Conservation (phyloP, 2,888 invertebrate genomes). For the Heliconius erato region DNA sequence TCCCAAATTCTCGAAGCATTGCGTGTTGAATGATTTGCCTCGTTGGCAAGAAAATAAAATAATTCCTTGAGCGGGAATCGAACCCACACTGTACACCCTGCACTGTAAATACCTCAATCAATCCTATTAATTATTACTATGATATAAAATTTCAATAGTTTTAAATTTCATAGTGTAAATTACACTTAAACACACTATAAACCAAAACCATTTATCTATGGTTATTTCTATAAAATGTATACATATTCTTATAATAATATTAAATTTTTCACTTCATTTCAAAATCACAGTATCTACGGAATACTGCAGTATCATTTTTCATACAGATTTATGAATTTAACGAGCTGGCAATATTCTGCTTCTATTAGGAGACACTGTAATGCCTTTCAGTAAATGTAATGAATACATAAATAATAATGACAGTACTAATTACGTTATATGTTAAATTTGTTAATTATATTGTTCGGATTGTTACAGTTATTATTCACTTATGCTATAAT, state of each 20-base stretch:
- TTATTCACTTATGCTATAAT: neutral
- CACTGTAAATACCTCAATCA: no score
- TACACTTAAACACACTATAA: neutral
- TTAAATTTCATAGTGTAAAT: neutral
- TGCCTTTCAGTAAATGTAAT: neutral
- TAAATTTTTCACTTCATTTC: neutral
- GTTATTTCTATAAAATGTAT: neutral
- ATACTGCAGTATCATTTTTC: slow-evolving; percentile 23
- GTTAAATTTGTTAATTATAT: neutral
- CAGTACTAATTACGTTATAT: slow-evolving; percentile 6
- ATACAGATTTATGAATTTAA: slow-evolving; percentile 43
- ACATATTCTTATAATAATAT: neutral
- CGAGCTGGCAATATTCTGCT: slow-evolving; percentile 38
- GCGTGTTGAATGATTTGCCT: no score
- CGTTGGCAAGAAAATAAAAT: no score
- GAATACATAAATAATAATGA: slow-evolving; percentile 17
- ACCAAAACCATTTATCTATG: neutral
- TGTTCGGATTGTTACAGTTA: neutral
- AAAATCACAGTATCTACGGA: slow-evolving; percentile 9
- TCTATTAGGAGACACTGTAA: slow-evolving; percentile 29
- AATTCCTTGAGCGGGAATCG: no score
- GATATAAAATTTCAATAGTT: no score
- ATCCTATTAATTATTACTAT: no score
- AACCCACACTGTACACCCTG: no score
- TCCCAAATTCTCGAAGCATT: no score